phyloP scores from a whole-genome alignment of 1,140 invertebrate genomes.

The Listronotus oregonensis region DNA sequence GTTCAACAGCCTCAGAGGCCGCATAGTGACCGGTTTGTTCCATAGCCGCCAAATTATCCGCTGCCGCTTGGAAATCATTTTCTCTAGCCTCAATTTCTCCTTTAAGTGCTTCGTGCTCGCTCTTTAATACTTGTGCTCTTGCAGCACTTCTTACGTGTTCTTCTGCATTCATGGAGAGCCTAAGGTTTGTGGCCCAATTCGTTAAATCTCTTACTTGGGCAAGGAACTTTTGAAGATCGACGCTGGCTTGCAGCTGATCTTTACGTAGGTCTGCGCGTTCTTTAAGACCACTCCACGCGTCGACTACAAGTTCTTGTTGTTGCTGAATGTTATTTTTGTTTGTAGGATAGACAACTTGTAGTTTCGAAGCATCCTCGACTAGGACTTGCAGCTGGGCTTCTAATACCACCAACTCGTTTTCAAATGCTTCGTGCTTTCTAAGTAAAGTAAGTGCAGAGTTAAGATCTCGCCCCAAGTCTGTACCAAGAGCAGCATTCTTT shows the following conservation, averaged over 20 bases:
- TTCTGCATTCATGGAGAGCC: slow-evolving; percentile 79
- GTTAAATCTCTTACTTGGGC: slow-evolving; percentile 83
- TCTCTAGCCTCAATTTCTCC: slow-evolving; percentile 95
- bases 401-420: slow-evolving; percentile 92
- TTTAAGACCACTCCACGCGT: slow-evolving; percentile 87
- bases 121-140: slow-evolving; percentile 83
- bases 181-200: slow-evolving; percentile 83
- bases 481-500: slow-evolving; percentile 81
- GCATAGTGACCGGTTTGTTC: slow-evolving; percentile 84
- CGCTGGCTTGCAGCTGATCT: slow-evolving; percentile 82
- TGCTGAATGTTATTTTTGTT: slow-evolving; percentile 85
- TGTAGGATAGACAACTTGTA: slow-evolving; percentile 88
- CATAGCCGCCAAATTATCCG: slow-evolving; percentile 82
- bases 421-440: slow-evolving; percentile 90
- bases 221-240: slow-evolving; percentile 87
- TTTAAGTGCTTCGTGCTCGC: slow-evolving; percentile 89
- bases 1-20: slow-evolving; percentile 77
- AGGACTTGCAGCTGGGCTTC: slow-evolving; percentile 91
- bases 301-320: slow-evolving; percentile 75
- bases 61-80: slow-evolving; percentile 79
- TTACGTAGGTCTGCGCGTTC: slow-evolving; percentile 77
- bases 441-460: slow-evolving; percentile 84
- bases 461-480: slow-evolving; percentile 84
- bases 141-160: slow-evolving; percentile 85
- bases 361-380: slow-evolving; percentile 86